Conservation (phyloP, 1,140 invertebrate genomes). For the Atta colombica region DNA sequence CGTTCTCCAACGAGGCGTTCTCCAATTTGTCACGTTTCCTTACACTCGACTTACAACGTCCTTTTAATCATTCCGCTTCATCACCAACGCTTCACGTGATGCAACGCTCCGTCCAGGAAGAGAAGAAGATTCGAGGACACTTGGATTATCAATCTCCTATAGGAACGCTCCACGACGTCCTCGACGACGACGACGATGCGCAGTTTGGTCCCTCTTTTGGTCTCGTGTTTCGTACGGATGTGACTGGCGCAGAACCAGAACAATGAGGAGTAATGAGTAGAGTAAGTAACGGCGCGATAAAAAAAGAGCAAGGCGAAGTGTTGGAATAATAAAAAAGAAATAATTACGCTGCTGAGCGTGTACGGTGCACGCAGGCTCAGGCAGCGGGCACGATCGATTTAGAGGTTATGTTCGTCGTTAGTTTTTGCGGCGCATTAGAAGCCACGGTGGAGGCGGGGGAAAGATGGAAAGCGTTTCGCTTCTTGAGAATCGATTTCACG, state of each 20-base stretch:
- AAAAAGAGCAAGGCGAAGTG: not conserved
- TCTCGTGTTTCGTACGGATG: not conserved
- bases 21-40: not conserved
- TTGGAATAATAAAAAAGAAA: too few species aligned
- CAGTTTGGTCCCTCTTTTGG: not conserved
- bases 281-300: not conserved
- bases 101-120: not conserved
- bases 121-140: not conserved
- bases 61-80: not conserved
- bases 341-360: not conserved
- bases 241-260: not conserved
- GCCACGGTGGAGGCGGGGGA: not conserved
- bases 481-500: slow-evolving; percentile 13
- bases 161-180: not conserved
- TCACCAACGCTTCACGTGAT: not conserved
- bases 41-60: slow-evolving; percentile 19
- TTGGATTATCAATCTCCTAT: not conserved
- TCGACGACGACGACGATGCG: not conserved
- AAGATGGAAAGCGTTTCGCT: not conserved
- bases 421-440: slow-evolving; percentile 37
- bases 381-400: not conserved
- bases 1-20: not conserved
- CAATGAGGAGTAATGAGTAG: too few species aligned
- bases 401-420: slow-evolving; percentile 65
- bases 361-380: not conserved